Base-by-base conservation (phyloP, 2,797 vertebrate genomes). In the Sebastes cheni region DNA sequence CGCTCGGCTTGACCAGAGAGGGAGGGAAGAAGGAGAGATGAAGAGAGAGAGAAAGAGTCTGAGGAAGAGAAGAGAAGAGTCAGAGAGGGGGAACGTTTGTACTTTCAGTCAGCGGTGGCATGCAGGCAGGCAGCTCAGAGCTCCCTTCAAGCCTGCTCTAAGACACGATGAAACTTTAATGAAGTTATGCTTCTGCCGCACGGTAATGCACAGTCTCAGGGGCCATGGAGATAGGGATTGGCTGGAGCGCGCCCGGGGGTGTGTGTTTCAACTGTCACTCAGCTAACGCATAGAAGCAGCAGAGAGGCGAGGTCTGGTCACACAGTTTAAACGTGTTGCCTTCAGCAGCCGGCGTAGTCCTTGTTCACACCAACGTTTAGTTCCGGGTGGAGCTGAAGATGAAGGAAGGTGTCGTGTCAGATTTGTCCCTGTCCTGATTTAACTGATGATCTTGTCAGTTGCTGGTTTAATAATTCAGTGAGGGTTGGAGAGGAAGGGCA, bases 141-240 rank as follows among this genome's bases (percentile, higher is more conserved):
- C 84, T 67, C 66, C 84, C 13, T 61, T 85, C 81, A 79, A 76
- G 79, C 84, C 80, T 66, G 42, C 82, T 89, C 76, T 64, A 25
- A 85, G 79, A 86, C 81, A 78, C 86, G 52, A 85, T 93, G 86
- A 89, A 93, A 91, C 65, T 89, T 91, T 93, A 92, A 92, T 91
- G 87, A 86, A 78, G 89, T 73, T 86, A 67, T 52, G 75, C 83
- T 74, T 82, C 85, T 69, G 86, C 81, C 1, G 69, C 88, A 82
- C 60, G 56, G 67, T 87, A 70, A 87, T 81, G 80, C 72, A 65
- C 14, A 0, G 78, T 87, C 81, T 86, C 87, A 6, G 52, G 30
- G 67, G 64, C 55, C 29, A 65, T 1, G 1, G 77, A 76, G 83
- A 80, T 34, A 23, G 70, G 76, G 70, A 70, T 60, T 65, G 86